phyloP scores from a whole-genome alignment of 2,888 invertebrate genomes.

The Leptopilina myrica region DNA sequence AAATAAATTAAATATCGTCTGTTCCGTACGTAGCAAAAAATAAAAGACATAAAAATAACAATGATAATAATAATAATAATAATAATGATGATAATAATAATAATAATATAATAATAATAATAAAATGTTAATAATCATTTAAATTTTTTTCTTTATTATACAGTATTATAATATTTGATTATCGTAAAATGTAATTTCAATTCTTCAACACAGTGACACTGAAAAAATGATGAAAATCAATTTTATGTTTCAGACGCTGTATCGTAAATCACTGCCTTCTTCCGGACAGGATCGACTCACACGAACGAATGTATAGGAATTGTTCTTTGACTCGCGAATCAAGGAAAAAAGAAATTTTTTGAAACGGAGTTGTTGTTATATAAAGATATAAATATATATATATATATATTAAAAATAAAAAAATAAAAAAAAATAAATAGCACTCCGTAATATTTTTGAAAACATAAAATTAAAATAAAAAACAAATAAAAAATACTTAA shows the following conservation, averaged over 20 bases:
- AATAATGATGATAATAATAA: no score
- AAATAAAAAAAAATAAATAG: conserved; percentile 9
- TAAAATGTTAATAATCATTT: no score
- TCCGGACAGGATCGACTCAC: conserved; percentile 31
- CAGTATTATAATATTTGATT: no score
- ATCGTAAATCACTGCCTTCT: conserved; percentile 25
- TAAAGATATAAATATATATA: conserved; percentile 17
- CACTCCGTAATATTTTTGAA: conserved; percentile 39
- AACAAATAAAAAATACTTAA: conserved; percentile 10
- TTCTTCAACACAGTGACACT: no score
- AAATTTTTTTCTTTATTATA: no score
- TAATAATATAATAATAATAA: no score
- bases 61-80: no score
- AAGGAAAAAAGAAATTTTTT: conserved; percentile 25
- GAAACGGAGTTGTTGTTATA: conserved; percentile 31
- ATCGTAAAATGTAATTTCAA: no score
- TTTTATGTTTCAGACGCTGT: conserved; percentile 27
- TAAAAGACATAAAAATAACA: no score
- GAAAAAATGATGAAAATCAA: neutral
- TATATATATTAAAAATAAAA: conserved; percentile 10
- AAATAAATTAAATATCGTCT: no score
- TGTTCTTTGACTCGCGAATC: conserved; percentile 40
- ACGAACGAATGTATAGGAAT: conserved; percentile 39
- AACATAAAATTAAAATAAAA: neutral
- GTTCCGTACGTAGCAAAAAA: no score